Conservation (phyloP, 2,797 vertebrate species). For the Nothura maculosa region DNA sequence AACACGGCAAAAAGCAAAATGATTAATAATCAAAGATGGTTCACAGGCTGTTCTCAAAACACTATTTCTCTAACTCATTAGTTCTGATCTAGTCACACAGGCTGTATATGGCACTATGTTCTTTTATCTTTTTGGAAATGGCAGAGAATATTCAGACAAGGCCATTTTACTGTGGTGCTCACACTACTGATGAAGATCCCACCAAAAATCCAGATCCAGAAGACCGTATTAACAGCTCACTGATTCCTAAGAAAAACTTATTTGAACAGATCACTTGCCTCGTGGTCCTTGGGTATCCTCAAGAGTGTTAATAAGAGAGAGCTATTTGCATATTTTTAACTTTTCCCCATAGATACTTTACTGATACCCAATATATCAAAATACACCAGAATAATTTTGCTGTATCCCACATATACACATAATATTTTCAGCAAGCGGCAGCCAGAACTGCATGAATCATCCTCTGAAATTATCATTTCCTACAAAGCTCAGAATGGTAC, state of each 20-base stretch:
- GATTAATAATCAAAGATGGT: not conserved
- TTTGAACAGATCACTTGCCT: not conserved
- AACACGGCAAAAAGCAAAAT: not conserved
- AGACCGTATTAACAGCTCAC: not conserved
- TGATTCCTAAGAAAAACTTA: not conserved
- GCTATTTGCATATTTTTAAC: not conserved
- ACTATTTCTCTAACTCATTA: not conserved
- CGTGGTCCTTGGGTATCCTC: not conserved
- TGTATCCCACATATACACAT: not conserved
- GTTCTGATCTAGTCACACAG: not conserved
- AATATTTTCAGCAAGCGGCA: constrained; percentile 15
- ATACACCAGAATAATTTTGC: not conserved
- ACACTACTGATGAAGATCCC: not conserved
- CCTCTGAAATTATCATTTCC: not conserved
- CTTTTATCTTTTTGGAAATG: not conserved
- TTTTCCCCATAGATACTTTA: not conserved
- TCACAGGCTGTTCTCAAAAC: not conserved
- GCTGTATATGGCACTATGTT: not conserved
- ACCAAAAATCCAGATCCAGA: not conserved
- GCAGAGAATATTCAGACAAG: rapidly evolving
- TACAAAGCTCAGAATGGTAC: not conserved
- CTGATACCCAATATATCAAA: not conserved
- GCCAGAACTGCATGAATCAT: constrained; percentile 7
- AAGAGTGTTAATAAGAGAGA: not conserved
- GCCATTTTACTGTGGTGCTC: not conserved